These are phyloP conservation scores for Leptoteleia sp. DNA, from an alignment of 1,140 invertebrate genomes.

Conservation along the genomic window DNA sequence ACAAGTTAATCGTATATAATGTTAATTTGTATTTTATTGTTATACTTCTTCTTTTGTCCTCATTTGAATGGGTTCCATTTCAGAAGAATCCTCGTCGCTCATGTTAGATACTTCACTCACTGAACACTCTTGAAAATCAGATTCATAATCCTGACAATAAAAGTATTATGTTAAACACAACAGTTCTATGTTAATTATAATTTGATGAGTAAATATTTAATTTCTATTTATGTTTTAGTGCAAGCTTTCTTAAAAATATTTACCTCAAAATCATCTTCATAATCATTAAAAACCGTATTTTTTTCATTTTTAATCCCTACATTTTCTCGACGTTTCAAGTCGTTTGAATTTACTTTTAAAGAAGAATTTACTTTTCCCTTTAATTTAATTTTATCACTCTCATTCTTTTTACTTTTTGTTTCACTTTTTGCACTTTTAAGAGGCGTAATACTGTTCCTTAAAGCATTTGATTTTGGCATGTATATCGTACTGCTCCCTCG, in stretches of 20 bases:
- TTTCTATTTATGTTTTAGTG: too few relatives aligned
- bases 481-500: slow-evolving; percentile 53
- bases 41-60: slow-evolving; percentile 69
- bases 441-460: slow-evolving; percentile 39
- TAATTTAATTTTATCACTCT: not conserved
- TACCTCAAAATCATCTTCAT: slow-evolving; percentile 82
- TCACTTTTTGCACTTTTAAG: slow-evolving; percentile 27
- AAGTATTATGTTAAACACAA: not conserved
- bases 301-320: slow-evolving; percentile 64
- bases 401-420: slow-evolving; percentile 30
- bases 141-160: slow-evolving; percentile 80
- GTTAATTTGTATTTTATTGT: too few relatives aligned
- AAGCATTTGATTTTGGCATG: slow-evolving; percentile 49
- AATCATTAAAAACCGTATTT: slow-evolving; percentile 66
- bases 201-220: too few relatives aligned
- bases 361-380: too few relatives aligned
- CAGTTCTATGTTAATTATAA: too few relatives aligned
- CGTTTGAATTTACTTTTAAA: slow-evolving; percentile 55
- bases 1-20: too few relatives aligned
- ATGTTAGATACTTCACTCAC: slow-evolving; percentile 75
- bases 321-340: slow-evolving; percentile 15
- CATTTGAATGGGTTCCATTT: slow-evolving; percentile 74
- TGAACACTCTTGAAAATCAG: slow-evolving; percentile 82
- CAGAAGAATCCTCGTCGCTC: slow-evolving; percentile 70
- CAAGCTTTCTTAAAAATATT: too few relatives aligned